phyloP scores from a whole-genome alignment of 2,888 invertebrate genomes.

The Spicauda simplicius region DNA sequence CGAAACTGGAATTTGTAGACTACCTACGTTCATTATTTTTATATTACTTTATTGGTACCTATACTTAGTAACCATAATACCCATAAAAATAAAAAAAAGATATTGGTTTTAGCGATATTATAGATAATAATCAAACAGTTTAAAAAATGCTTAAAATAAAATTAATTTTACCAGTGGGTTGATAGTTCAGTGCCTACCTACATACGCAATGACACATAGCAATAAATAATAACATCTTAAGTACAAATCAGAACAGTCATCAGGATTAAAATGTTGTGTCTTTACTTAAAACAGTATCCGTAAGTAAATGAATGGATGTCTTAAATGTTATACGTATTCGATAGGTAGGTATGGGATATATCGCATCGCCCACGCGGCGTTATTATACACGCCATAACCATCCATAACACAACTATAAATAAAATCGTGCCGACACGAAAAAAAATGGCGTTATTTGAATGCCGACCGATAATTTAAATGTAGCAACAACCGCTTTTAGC shows the following conservation, averaged over 20 bases:
- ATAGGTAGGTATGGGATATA: constrained; percentile 50
- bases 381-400: constrained; percentile 70
- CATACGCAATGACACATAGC: too few relatives aligned
- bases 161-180: too few relatives aligned
- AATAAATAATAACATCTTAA: too few relatives aligned
- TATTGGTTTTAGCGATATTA: too few relatives aligned
- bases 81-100: too few relatives aligned
- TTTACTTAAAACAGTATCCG: constrained; percentile 31
- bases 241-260: neutral
- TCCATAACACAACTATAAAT: constrained; percentile 69
- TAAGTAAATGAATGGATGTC: constrained; percentile 66
- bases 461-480: constrained; percentile 85
- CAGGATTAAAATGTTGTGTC: neutral
- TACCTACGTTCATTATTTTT: too few relatives aligned
- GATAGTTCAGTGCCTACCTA: too few relatives aligned
- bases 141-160: too few relatives aligned
- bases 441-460: constrained; percentile 84
- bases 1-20: too few relatives aligned
- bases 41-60: too few relatives aligned
- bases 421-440: constrained; percentile 84
- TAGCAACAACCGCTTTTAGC: constrained; percentile 85
- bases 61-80: too few relatives aligned
- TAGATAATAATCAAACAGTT: too few relatives aligned
- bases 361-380: constrained; percentile 68
- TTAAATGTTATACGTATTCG: constrained; percentile 48